Conservation (phyloP, 2,888 invertebrate genomes). For the Drosophila infuscata region DNA sequence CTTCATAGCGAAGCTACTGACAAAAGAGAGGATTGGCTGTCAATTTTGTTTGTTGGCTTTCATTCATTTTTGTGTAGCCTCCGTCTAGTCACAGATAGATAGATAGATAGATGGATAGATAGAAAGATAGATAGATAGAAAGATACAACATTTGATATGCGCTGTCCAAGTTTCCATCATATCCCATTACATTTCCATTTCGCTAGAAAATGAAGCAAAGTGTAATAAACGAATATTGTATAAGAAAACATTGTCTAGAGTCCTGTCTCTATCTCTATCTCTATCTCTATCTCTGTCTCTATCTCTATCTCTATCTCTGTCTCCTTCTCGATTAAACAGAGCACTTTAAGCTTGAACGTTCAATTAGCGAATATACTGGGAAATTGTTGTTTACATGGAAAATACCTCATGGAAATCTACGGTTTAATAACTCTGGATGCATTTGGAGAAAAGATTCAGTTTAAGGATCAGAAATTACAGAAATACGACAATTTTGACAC, state of each 20-base stretch:
- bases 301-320: background rate
- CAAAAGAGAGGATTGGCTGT: slow-evolving; percentile 15
- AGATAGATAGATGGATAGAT: background rate
- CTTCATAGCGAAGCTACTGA: slow-evolving; percentile 9
- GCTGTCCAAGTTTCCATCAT: slow-evolving; percentile 13
- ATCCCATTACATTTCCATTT: slow-evolving; percentile 32
- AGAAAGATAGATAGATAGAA: background rate
- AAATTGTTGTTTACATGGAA: background rate
- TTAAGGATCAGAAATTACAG: too few relatives aligned
- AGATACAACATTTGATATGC: slow-evolving; percentile 8
- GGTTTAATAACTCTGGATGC: background rate
- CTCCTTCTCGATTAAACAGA: background rate
- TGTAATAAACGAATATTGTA: slow-evolving; percentile 2
- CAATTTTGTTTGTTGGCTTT: slow-evolving; percentile 24
- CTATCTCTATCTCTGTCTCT: background rate
- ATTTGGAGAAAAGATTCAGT: background rate
- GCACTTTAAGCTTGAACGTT: background rate
- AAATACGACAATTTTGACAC: too few relatives aligned
- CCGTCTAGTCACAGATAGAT: slow-evolving; percentile 14
- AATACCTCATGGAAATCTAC: background rate
- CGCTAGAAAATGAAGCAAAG: background rate
- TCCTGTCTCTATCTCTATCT: background rate
- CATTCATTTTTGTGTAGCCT: background rate
- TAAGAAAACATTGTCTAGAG: background rate
- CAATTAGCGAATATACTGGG: background rate